phyloP scores from a whole-genome alignment of 1,140 invertebrate genomes.

The Drosophila bocqueti region DNA sequence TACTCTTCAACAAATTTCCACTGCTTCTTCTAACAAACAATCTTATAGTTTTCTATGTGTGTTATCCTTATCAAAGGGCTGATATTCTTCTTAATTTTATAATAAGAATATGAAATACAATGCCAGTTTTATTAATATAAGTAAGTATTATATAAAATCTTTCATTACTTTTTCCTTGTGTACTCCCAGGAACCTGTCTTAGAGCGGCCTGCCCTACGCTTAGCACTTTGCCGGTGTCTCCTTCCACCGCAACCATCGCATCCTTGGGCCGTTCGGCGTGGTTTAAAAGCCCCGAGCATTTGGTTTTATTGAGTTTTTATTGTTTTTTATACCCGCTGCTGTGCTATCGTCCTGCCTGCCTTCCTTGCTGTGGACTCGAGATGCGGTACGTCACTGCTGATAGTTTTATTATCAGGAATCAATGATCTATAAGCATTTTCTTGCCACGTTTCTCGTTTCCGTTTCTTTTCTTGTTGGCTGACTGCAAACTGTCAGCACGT shows the following conservation, averaged over 20 bases:
- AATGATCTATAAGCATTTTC: conserved; percentile 78
- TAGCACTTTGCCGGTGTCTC: conserved; percentile 70
- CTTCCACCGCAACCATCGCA: conserved; percentile 35
- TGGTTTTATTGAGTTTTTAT: conserved; percentile 83
- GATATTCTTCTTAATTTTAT: too few relatives aligned
- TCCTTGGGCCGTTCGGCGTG: conserved; percentile 54
- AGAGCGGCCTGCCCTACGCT: conserved; percentile 38
- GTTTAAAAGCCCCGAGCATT: conserved; percentile 79
- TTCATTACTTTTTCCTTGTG: not conserved
- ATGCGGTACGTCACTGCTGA: conserved; percentile 59
- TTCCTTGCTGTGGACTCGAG: conserved; percentile 21
- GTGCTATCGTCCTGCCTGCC: conserved; percentile 15
- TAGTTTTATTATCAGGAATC: conserved; percentile 81
- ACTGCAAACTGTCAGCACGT: conserved; percentile 58
- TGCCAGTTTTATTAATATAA: not conserved
- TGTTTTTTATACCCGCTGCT: conserved; percentile 74
- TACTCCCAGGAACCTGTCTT: not conserved
- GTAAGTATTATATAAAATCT: not conserved
- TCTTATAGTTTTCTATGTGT: not conserved
- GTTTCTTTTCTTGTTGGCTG: conserved; percentile 25
- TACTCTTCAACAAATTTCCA: too few relatives aligned
- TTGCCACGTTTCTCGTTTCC: conserved; percentile 51
- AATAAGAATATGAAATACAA: not conserved
- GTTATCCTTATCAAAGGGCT: not conserved
- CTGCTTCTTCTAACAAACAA: too few relatives aligned